Conservation (phyloP, 1,140 invertebrate genomes). For the Pachyrhynchus sulphureomaculatus region DNA sequence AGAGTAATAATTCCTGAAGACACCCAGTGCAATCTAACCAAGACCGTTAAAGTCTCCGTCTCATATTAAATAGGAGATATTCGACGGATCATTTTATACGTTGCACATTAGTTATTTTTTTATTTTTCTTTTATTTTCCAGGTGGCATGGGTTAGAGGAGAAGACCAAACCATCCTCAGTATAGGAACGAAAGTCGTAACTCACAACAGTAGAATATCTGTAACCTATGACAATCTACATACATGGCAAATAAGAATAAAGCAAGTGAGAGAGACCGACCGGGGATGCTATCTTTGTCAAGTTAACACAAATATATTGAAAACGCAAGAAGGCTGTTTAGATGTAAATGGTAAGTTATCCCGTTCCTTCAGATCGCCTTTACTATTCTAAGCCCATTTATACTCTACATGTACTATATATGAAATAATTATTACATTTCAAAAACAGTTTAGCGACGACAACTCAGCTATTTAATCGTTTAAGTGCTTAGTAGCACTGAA, state of each 20-base stretch:
- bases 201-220: slow-evolving; percentile 57
- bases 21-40: no score
- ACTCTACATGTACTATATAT: no score
- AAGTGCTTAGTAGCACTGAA: no score
- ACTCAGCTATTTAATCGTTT: no score
- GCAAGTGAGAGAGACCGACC: slow-evolving; percentile 62
- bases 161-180: slow-evolving; percentile 62
- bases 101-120: no score
- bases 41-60: no score
- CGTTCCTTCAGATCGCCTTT: slow-evolving; percentile 9
- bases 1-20: no score
- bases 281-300: slow-evolving; percentile 68
- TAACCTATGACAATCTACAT: slow-evolving; percentile 56
- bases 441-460: no score
- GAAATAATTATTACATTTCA: no score
- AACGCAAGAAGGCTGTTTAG: slow-evolving; percentile 66
- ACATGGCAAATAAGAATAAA: slow-evolving; percentile 68
- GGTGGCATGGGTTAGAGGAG: slow-evolving; percentile 60
- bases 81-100: neutral
- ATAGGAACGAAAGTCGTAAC: slow-evolving; percentile 63
- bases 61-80: neutral
- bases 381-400: slow-evolving; percentile 39
- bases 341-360: slow-evolving; percentile 66
- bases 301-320: slow-evolving; percentile 73
- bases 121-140: slow-evolving; percentile 37